A percentile compares a stretch with the other conserved stretches of the same genome.
These are phyloP conservation scores for Heliconius hewitsoni DNA, from an alignment of 1,140 invertebrate species.

Conservation along the genomic window DNA sequence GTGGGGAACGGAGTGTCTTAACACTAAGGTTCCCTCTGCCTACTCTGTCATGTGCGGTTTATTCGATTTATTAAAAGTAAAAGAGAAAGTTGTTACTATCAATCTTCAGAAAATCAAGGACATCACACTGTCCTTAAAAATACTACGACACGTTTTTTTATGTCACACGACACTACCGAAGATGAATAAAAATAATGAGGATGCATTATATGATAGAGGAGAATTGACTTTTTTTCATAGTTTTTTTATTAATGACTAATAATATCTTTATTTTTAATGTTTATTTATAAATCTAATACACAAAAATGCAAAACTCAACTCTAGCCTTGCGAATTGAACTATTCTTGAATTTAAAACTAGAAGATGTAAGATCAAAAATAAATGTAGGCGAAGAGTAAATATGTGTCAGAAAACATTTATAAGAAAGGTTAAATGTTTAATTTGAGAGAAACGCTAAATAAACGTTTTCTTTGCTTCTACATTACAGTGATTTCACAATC, in stretches of 20 bases:
- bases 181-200: no score
- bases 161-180: no score
- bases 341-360: not conserved
- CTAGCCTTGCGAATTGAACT: not conserved
- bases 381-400: conserved; percentile 1
- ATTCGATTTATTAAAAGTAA: no score
- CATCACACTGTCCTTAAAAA: no score
- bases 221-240: no score
- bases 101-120: no score
- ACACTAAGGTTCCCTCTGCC: no score
- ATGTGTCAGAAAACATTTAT: not conserved
- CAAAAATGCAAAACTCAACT: not conserved
- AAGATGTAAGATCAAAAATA: not conserved
- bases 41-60: no score
- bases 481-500: not conserved
- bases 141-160: no score
- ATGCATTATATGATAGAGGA: no score
- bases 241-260: not conserved
- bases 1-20: no score
- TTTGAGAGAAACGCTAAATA: not conserved
- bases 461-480: not conserved
- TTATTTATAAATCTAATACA: not conserved
- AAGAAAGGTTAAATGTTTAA: not conserved
- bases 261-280: not conserved
- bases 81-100: no score